Evolutionary conservation across 1,140 invertebrate genomes (phyloP).

Genomic region (Saccostrea glomerata): DNA sequence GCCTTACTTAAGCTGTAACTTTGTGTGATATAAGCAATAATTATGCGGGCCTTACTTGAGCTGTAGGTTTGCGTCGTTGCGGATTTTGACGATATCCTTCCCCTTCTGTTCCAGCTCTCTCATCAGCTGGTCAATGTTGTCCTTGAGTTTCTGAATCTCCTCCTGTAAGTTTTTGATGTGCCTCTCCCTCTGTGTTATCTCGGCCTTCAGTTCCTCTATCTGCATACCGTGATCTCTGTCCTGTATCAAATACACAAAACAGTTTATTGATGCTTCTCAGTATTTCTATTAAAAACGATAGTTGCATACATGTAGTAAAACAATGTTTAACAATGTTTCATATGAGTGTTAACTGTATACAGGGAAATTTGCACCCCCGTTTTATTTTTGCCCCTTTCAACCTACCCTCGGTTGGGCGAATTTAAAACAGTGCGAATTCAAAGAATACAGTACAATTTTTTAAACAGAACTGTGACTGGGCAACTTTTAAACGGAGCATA

Average conservation of each 20-base stretch:
- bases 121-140: conserved; percentile 70
- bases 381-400: too few species aligned
- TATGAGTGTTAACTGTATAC: too few species aligned
- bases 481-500: too few species aligned
- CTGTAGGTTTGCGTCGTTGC: conserved; percentile 72
- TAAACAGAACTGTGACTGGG: too few species aligned
- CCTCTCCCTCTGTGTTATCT: conserved; percentile 73
- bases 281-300: too few species aligned
- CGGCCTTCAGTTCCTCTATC: conserved; percentile 73
- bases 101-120: conserved; percentile 73
- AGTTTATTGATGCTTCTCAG: too few species aligned
- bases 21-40: not conserved
- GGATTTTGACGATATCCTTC: conserved; percentile 72
- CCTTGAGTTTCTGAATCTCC: conserved; percentile 69
- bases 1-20: not conserved
- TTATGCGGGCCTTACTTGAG: conserved; percentile 64
- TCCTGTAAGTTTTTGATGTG: conserved; percentile 73
- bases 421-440: too few species aligned
- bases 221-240: conserved; percentile 74
- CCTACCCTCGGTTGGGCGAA: too few species aligned
- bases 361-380: too few species aligned
- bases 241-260: conserved; percentile 55
- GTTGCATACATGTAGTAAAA: too few species aligned
- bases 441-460: too few species aligned
- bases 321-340: too few species aligned